Evolutionary conservation across 2,888 invertebrate species (phyloP).

Genomic region (Meganola albula): DNA sequence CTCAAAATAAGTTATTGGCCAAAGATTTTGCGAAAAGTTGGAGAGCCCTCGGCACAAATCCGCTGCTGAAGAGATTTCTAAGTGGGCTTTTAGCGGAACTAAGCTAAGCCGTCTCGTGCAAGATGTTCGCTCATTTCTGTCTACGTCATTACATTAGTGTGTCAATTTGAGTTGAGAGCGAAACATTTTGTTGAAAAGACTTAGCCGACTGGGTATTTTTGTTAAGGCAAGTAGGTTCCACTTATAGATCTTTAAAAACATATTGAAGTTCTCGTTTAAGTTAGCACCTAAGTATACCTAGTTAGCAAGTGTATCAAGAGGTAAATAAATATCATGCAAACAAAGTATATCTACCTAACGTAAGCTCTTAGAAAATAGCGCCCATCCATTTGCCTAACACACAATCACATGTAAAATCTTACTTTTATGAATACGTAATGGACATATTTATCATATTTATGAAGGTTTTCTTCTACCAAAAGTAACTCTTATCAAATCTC

Average conservation of each 20-base stretch:
- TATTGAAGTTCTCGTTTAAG: no score
- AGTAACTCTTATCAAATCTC: constrained; percentile 26
- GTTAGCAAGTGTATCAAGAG: no score
- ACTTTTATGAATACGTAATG: constrained; percentile 33
- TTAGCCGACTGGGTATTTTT: no score
- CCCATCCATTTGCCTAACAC: constrained; percentile 12
- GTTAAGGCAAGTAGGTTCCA: no score
- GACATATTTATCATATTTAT: constrained; percentile 34
- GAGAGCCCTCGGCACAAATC: constrained; percentile 66
- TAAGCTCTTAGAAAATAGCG: constrained; percentile 16
- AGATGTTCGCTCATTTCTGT: constrained; percentile 67
- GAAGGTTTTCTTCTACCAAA: constrained; percentile 29
- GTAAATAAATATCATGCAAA: no score
- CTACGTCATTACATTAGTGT: constrained; percentile 54
- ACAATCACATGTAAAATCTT: constrained; percentile 24
- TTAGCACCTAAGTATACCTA: no score
- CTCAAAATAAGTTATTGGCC: constrained; percentile 61
- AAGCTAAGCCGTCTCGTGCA: constrained; percentile 71
- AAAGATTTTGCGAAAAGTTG: constrained; percentile 58
- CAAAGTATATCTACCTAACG: no score
- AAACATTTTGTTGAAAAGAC: no score
- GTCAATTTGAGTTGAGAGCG: no score
- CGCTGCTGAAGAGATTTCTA: constrained; percentile 68
- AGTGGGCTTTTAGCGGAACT: constrained; percentile 75
- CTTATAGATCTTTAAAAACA: no score